Evolutionary conservation across 30 jellyfish, hydroid and myxozoan species (phyloP), one percentile per base, ranked within the genome.

Genomic region (Pelagia noctiluca): DNA sequence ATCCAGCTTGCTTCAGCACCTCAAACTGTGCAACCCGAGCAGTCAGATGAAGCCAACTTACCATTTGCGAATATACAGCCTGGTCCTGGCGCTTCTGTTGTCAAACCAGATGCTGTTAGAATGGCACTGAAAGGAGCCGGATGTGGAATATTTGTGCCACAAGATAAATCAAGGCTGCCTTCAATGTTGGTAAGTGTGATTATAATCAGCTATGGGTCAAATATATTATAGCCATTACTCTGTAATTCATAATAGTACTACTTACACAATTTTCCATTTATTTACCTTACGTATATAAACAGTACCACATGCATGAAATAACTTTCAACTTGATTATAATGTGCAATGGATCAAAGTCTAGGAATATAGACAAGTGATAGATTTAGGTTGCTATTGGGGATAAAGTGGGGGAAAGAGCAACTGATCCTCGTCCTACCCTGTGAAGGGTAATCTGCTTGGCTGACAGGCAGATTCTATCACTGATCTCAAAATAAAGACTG

Each of bases 1-100:
- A 48, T 80, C 28, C 90, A 80, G 1, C 67, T 80, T 48, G 54
- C 67, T 52, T 35, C 84, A 46, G 84, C 65, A 63, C 90, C 68
- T 52, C 68, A 61, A 63, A n/a, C 38, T 13, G 3, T 5, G 25
- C 66, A 32, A 28, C 35, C 23, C 7, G 53, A 33, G 10, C 32
- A 66, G 34, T 5, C 32, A 21, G 53, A 13, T 49, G 46, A 52
- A 28, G 38, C 31, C 10, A 24, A 50, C 1, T 50, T 77, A 26
- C 70, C 65, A 33, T 8, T 77, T 0, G 23, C 88, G 21, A 60
- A 24, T n/a, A 35, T 77, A 1, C 69, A 63, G 28, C 36, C 18
- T 77, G 88, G 22, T 3, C 64, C 33, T 29, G 50, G 47, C 1
- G 5, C 16, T 8, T 2, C 68, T 30, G 2, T 52, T 25, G 68